These are phyloP conservation scores for Yponomeuta plumbellus DNA, from an alignment of 2,888 invertebrate genomes.

Conservation along the genomic window DNA sequence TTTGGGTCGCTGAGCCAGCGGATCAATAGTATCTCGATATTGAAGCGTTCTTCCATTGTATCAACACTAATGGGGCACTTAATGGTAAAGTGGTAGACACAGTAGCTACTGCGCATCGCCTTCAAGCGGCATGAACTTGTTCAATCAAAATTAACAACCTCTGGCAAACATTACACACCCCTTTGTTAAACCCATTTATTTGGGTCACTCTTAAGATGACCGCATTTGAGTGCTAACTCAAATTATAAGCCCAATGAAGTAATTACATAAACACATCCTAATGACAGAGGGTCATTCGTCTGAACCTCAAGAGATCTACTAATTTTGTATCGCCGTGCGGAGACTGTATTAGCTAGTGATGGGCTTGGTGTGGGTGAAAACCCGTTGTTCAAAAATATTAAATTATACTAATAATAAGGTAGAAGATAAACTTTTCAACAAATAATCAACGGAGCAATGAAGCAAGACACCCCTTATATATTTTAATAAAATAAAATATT, in stretches of 20 bases:
- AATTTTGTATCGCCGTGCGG: background rate
- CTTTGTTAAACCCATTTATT: background rate
- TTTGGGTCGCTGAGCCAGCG: no score
- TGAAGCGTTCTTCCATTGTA: no score
- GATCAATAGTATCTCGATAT: no score
- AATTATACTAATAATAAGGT: no score
- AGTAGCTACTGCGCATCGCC: no score
- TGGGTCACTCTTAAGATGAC: background rate
- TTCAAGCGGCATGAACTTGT: background rate
- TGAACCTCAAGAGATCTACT: background rate
- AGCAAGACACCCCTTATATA: no score
- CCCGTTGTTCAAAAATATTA: background rate
- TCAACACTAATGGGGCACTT: no score
- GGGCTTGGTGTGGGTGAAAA: background rate
- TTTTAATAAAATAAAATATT: no score
- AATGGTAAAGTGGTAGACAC: no score
- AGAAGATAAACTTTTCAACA: no score
- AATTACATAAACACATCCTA: background rate
- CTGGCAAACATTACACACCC: background rate
- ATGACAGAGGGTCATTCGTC: background rate
- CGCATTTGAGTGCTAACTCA: background rate
- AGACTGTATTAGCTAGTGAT: background rate
- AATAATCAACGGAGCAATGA: no score
- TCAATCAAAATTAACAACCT: conserved; percentile 1
- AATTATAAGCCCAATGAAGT: background rate